Evolutionary conservation across 2,113 vertebrate genomes (phyloP), one percentile per base, ranked within the genome.

Genomic region (Aldabrachelys gigantea): DNA sequence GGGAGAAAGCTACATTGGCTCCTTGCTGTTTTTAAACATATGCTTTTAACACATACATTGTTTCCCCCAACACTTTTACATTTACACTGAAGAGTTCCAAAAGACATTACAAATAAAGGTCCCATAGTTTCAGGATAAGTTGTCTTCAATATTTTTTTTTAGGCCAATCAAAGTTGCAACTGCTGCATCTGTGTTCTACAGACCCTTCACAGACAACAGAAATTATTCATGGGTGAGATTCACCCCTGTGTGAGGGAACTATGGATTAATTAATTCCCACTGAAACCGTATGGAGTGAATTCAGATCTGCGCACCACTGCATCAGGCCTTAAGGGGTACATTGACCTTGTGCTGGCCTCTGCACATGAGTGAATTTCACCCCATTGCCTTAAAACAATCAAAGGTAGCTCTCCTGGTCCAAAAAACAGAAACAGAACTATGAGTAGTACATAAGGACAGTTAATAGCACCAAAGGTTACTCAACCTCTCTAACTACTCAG

Each of bases 111-210:
- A 91, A 96, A 90, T 44, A 84, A 59, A 94, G 72, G 29, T 89
- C 83, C 57, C 1, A 0, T 69, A n/a, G 47, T 72, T 56, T n/a
- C 19, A n/a, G 12, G 52, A 52, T 19, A 59, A 80, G 95, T 91
- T 90, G 82, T n/a, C 80, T 82, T 90, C 35, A 82, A 5, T 91
- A 57, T 38, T 41, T 5, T 90, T 90, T 79, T 65, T 56, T 5
- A 89, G 76, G 85, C 44, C 49, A 94, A 84, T 78, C 5, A 2
- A 83, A 88, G 62, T 89, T 95, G 92, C 91, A 93, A 93, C 89
- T 94, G 95, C 96, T 87, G 92, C 79, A 54, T 88, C 83, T 79
- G 85, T 90, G 92, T 91, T 84, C 89, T 12, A 82, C 83, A 94
- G 93, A 90, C 12, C 50, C 89, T 94, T 80, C 94, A 82, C 80